Conservation (phyloP, 2,113 vertebrate genomes). For the Butorides virescens region DNA sequence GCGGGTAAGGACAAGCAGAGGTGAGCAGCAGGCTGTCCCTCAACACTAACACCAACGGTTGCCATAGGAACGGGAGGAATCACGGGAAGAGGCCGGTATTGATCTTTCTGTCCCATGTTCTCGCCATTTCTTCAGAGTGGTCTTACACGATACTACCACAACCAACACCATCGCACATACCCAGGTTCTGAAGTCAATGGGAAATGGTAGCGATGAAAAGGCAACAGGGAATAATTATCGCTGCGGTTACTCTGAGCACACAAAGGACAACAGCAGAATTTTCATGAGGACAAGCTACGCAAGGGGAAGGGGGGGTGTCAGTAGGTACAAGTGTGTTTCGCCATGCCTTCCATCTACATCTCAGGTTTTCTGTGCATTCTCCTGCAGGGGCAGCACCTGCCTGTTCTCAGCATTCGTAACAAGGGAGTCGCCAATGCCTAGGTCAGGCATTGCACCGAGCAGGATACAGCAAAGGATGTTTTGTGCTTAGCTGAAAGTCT, state of each 20-base stretch:
- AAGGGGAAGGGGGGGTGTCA: not conserved
- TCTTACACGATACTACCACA: not conserved
- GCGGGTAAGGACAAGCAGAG: conserved; percentile 41
- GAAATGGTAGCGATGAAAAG: not conserved
- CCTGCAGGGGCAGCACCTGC: not conserved
- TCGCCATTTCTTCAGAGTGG: not conserved
- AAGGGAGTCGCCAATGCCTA: not conserved
- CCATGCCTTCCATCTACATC: not conserved
- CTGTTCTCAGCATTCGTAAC: not conserved
- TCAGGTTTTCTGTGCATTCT: not conserved
- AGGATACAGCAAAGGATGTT: not conserved
- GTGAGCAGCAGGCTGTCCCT: conserved; percentile 35
- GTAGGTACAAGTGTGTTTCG: not conserved
- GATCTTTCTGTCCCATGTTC: conserved; percentile 1
- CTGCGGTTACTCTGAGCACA: not conserved
- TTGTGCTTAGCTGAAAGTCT: not conserved
- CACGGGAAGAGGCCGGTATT: not conserved
- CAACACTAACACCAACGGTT: conserved; percentile 10
- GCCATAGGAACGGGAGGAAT: not conserved
- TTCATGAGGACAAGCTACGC: not conserved
- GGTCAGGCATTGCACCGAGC: not conserved
- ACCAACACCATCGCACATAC: not conserved
- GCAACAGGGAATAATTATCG: not conserved
- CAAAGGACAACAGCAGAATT: not conserved
- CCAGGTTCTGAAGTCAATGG: not conserved